Evolutionary conservation across 2,797 vertebrate genomes (phyloP), one percentile per base, ranked within the genome.

Genomic region (Xiphophorus birchmanni): DNA sequence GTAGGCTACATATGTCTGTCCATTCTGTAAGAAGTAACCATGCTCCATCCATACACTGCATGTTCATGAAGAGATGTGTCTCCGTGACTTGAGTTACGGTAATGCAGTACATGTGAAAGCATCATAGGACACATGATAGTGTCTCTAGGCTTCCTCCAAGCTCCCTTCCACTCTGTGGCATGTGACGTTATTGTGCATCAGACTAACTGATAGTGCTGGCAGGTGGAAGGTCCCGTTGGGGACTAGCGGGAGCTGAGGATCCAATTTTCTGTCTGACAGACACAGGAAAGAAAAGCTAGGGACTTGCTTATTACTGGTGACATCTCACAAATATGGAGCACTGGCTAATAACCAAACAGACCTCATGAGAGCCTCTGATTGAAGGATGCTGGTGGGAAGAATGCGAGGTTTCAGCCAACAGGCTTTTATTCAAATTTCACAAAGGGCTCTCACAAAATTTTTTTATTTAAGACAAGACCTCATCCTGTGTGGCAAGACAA

Each of bases 301-400:
- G 83, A 84, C 77, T 87, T 87, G 86, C 88, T 93, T 93, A 93
- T 94, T 94, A 90, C 87, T 54, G 84, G 77, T 91, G 93, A 93
- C 92, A 93, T 85, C 89, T 89, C 90, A 91, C 90, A 92, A 90
- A 92, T 92, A 92, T 84, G 84, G 84, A 92, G 87, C 89, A 81
- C 81, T 56, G 54, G 83, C 84, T 92, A 86, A 90, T 90, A 91
- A 88, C 84, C 18, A 87, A 82, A 81, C 73, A 84, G 50, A 82
- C 67, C 87, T 88, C 88, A 77, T 12, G 91, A 89, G 92, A 85
- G 82, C 80, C 63, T 76, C 77, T 85, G 86, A 90, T 85, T 71
- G 88, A 86, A 74, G 77, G 83, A 85, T 80, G 76, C 63, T 88
- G 77, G 76, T 9, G 5, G 76, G 45, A 71, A 79, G 76, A 83